Base-by-base conservation (phyloP, 2,888 invertebrate species). In the Neelides folsomi region DNA sequence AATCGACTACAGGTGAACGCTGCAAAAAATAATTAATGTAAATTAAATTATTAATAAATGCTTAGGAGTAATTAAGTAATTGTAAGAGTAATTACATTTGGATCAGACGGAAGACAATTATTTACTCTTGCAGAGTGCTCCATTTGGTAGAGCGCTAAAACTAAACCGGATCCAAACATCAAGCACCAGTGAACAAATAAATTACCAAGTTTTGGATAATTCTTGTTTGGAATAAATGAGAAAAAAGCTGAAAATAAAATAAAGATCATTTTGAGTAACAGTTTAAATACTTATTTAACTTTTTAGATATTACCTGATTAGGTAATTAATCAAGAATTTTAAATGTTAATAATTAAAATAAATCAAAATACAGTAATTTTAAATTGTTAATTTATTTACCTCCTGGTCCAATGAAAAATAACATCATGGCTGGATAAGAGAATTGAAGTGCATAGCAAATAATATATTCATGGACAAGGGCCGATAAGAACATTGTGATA, bases 381-480 rank as follows among this genome's bases (percentile, higher is more conserved):
- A 42, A 9, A 18, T 42, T 15, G 5, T 6, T 19, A 47, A 47
- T 38, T 47, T 18, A 36, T 37, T 38, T 42, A 49, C 49, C 46
- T 46, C 51, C 51, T 40, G 51, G 51, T 13, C 51, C 51, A 15
- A 20, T 38, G 18, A 93, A 94, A 65, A 83, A 71, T n/a, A 84
- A 60, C 66, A 90, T 76, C 67, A 93, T 74, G 2, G 88, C 80
- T 0, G 94, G 94, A 66, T 86, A 89, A 70, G 88, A 88, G 69
- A 89, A 83, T 27, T 86, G 80, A 62, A 90, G 79, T 0, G 82
- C 77, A 44, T 86, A 75, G 1, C 79, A 77, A 20, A 94, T 68
- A 47, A 90, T 77, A 69, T 88, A 82, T 70, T 95, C 94, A 69
- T 95, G 94, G 53, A 88, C 81, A 1, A 85, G 65, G 0, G 90